phyloP scores from a whole-genome alignment of 2,797 vertebrate species.

The Coregonus suidteri region DNA sequence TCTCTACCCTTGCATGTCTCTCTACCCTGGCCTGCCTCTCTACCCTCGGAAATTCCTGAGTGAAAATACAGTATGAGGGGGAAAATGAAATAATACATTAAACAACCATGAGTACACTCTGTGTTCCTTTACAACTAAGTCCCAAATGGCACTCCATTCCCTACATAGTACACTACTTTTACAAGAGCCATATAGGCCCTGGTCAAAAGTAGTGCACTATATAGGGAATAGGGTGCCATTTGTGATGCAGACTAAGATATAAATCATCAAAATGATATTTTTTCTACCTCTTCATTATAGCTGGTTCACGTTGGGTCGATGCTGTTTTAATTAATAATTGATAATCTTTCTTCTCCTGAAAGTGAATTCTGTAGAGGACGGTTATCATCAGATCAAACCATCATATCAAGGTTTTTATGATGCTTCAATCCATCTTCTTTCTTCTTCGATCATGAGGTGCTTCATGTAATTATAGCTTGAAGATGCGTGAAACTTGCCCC shows the following conservation, averaged over 20 bases:
- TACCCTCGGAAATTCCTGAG: too few species aligned
- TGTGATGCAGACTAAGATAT: neutral
- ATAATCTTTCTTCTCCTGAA: constrained; percentile 17
- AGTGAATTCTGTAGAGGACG: constrained; percentile 14
- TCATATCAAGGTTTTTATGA: too few species aligned
- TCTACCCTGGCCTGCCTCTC: too few species aligned
- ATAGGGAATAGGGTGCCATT: neutral
- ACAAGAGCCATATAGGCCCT: neutral
- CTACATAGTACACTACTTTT: neutral
- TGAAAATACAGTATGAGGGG: too few species aligned
- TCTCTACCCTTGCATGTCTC: too few species aligned
- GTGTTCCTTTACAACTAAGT: neutral
- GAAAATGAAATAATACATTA: too few species aligned
- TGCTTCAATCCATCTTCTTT: too few species aligned
- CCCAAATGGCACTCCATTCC: neutral
- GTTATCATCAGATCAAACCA: constrained; percentile 25
- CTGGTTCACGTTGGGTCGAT: constrained; percentile 36
- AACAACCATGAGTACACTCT: too few species aligned
- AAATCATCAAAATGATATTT: neutral
- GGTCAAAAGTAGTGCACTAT: neutral
- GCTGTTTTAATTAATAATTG: constrained; percentile 43
- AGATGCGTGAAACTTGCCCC: neutral
- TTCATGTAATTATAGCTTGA: neutral
- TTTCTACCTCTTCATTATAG: constrained; percentile 21
- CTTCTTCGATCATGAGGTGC: too few species aligned